Base-by-base conservation (phyloP, 2,113 vertebrate genomes). In the Alethe diademata region DNA sequence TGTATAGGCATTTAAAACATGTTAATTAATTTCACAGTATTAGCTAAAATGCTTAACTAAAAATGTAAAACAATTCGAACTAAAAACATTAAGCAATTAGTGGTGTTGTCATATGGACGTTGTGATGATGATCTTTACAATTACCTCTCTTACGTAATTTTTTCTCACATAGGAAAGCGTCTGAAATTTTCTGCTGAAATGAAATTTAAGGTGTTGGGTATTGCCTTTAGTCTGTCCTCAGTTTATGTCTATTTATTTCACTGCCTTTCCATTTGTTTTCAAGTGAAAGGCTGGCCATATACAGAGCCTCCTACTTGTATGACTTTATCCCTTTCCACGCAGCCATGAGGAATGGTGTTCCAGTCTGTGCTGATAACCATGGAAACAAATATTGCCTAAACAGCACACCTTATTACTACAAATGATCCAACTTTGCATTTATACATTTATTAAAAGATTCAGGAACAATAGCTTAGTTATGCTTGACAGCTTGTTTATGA, bases 401-500 rank as follows among this genome's bases (percentile, higher is more conserved):
- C 15, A 19, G 47, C 40, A 91, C 64, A 70, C 14, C 40, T 95
- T 92, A 60, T 85, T 95, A 66, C 90, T 95, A 91, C 90, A 92
- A 86, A 81, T 80, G n/a, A 94, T 94, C 69, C 89, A 72, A 61
- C 33, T 86, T 93, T 81, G 82, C 80, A 36, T 93, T 90, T 93
- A 69, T 86, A 51, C 53, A 79, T 96, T 93, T 95, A 94, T 95
- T 95, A 87, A 87, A 85, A 91, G 74, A 78, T 71, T 93, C 51
- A 75, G 85, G 74, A 94, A 93, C 61, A 96, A 80, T 93, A 88
- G 67, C 85, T 86, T 86, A 51, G 85, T 91, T 95, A 81, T 90
- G 24, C 80, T 64, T 92, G 91, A 83, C 94, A 96, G 76, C 74
- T 93, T 95, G 83, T 95, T 97, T 96, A 92, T 94, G 86, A 75